Evolutionary conservation across 64 coral and sea anemone species (phyloP).

Genomic region (Exaiptasia diaphana): DNA sequence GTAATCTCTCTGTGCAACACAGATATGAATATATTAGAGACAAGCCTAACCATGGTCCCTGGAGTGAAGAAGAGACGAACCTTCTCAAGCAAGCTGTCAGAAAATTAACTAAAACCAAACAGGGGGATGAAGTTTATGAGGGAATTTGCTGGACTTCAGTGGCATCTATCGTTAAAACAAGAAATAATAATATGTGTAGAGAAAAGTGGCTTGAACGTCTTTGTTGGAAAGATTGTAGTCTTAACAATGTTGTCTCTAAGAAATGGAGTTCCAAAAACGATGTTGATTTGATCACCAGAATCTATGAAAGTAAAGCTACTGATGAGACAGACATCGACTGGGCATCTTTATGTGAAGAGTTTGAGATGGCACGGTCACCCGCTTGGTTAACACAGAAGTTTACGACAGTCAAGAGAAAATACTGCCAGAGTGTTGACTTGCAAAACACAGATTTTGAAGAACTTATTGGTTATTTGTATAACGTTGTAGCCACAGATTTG

Average conservation of each 20-base stretch:
- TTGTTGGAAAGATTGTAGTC: background rate
- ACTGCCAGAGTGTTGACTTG: background rate
- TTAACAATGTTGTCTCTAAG: background rate
- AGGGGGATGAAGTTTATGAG: background rate
- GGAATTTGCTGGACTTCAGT: background rate
- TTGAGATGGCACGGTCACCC: background rate
- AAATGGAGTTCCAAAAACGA: background rate
- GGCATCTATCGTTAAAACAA: conserved; percentile 8
- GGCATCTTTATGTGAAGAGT: background rate
- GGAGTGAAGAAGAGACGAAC: background rate
- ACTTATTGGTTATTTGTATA: conserved; percentile 8
- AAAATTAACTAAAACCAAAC: background rate
- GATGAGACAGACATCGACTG: background rate
- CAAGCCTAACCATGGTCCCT: background rate
- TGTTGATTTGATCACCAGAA: background rate
- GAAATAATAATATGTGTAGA: background rate
- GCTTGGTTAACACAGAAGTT: background rate
- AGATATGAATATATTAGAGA: background rate
- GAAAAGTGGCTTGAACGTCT: background rate
- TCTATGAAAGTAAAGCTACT: background rate
- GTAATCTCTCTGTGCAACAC: background rate
- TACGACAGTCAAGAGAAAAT: background rate
- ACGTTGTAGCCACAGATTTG: background rate
- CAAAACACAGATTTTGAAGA: conserved; percentile 13
- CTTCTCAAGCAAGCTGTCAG: background rate